These are phyloP conservation scores for Bemisia tabaci DNA, from an alignment of 1,140 invertebrate genomes.

Conservation along the genomic window DNA sequence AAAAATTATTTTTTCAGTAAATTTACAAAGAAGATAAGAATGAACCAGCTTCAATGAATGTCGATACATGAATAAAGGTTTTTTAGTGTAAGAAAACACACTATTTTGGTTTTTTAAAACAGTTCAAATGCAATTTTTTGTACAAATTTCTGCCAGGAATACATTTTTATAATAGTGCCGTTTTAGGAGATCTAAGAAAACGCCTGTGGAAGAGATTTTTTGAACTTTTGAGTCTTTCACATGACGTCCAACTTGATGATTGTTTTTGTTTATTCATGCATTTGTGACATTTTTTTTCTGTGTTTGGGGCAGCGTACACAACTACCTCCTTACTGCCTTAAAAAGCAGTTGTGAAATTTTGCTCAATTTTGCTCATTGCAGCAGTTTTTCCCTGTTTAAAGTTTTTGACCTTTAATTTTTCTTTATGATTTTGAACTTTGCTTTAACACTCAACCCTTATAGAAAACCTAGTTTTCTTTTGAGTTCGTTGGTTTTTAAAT, in stretches of 20 bases:
- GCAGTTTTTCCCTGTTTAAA: constrained; percentile 19
- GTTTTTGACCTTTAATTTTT: constrained; percentile 6
- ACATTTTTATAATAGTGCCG: no score
- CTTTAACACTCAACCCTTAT: background rate
- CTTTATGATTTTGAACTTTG: constrained; percentile 5
- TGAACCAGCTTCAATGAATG: no score
- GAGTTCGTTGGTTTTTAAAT: constrained; percentile 14
- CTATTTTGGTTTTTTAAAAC: no score
- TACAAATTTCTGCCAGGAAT: no score
- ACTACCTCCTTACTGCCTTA: background rate
- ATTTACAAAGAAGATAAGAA: no score
- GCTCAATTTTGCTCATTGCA: constrained; percentile 11
- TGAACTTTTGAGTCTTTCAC: background rate
- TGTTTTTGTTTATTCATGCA: constrained; percentile 16
- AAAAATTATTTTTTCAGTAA: no score
- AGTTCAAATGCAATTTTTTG: no score
- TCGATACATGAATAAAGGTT: no score
- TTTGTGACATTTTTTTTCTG: constrained; percentile 54
- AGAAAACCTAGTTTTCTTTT: constrained; percentile 6
- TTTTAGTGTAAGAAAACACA: no score
- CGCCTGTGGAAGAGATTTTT: background rate
- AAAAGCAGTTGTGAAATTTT: constrained; percentile 18
- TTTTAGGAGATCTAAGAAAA: no score
- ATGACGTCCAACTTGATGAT: background rate
- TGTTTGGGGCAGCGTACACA: constrained; percentile 50